Percentiles rank a stretch among this genome's conserved stretches.
These are phyloP conservation scores for Phoxinus dragarum DNA, from an alignment of 2,797 vertebrate genomes.

Conservation along the genomic window DNA sequence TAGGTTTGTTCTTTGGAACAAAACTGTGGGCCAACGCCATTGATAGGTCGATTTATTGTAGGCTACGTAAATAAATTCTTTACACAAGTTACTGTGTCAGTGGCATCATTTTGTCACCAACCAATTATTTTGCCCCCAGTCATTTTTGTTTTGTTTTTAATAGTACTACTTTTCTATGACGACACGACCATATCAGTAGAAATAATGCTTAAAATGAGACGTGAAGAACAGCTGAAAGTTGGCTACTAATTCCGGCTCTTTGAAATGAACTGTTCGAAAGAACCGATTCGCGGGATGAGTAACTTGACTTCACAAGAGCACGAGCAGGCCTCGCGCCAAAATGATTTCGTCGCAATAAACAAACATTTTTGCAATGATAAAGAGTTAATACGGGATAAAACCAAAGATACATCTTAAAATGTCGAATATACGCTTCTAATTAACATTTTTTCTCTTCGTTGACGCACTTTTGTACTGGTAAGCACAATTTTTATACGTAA, in stretches of 20 bases:
- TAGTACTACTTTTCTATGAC: no score
- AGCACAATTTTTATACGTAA: neutral
- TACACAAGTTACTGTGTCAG: no score
- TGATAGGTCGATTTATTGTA: no score
- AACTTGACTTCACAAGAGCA: neutral
- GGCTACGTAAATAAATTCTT: neutral
- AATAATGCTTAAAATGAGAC: no score
- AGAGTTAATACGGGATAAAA: neutral
- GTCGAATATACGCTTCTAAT: neutral
- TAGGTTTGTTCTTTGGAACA: no score
- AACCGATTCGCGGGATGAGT: neutral
- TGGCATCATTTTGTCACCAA: neutral
- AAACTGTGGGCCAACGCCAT: no score
- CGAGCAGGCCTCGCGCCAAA: conserved; percentile 10
- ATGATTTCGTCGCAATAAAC: neutral
- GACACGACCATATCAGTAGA: no score
- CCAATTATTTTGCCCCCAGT: neutral
- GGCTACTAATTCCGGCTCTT: neutral
- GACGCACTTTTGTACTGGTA: conserved; percentile 19
- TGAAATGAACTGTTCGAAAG: neutral
- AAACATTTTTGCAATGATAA: neutral
- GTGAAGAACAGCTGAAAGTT: no score
- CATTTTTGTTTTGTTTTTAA: neutral
- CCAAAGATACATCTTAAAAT: neutral
- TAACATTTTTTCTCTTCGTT: neutral